Evolutionary conservation across 2,888 invertebrate genomes (phyloP).

Genomic region (Ectemnius continuus): DNA sequence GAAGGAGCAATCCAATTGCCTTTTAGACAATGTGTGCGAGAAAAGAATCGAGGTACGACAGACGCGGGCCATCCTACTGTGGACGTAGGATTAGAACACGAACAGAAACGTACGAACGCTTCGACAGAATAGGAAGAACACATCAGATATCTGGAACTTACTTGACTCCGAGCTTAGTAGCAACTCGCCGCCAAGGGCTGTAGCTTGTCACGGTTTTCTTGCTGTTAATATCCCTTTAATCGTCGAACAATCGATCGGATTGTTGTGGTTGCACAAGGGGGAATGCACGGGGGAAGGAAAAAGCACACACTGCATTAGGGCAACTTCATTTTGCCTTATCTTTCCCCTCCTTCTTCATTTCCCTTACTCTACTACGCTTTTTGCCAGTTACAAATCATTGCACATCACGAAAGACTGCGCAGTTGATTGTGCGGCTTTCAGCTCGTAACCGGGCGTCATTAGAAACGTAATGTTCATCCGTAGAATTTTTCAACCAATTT

Average conservation of each 20-base stretch:
- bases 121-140: constrained; percentile 74
- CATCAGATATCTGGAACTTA: constrained; percentile 83
- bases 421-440: neutral
- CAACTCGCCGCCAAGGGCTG: constrained; percentile 96
- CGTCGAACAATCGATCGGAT: constrained; percentile 71
- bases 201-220: constrained; percentile 86
- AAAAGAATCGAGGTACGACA: constrained; percentile 55
- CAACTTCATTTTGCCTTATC: constrained; percentile 54
- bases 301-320: constrained; percentile 78
- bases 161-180: constrained; percentile 96
- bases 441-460: neutral
- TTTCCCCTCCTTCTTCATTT: constrained; percentile 55
- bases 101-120: constrained; percentile 65
- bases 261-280: constrained; percentile 74
- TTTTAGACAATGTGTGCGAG: constrained; percentile 49
- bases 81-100: constrained; percentile 63
- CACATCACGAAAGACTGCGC: neutral
- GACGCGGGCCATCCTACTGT: constrained; percentile 54
- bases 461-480: neutral
- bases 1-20: constrained; percentile 46
- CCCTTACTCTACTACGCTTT: constrained; percentile 38
- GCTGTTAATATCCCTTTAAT: constrained; percentile 81
- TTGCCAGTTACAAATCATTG: constrained; percentile 17
- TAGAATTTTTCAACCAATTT: neutral
- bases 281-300: constrained; percentile 77